Evolutionary conservation across 2,113 vertebrate genomes (phyloP).

Genomic region (Bettongia penicillata): DNA sequence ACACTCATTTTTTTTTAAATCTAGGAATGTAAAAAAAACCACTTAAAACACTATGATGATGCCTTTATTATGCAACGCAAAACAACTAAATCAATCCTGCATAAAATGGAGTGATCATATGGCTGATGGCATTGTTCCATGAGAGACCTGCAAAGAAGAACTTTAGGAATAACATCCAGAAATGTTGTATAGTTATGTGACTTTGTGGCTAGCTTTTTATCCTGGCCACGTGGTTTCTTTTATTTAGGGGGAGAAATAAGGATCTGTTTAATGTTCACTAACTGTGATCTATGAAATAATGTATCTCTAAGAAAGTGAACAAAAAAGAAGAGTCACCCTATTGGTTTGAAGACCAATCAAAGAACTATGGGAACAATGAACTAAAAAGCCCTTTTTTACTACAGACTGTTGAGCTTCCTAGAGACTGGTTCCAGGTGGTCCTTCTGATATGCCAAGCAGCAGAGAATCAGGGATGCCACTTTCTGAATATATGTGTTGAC

Average conservation of each 20-base stretch:
- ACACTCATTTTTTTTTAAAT: conserved; percentile 49
- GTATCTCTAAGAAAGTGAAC: conserved; percentile 13
- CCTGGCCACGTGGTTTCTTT: conserved; percentile 34
- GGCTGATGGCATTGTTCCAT: conserved; percentile 7
- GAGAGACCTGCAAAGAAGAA: conserved; percentile 1
- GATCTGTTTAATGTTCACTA: conserved; percentile 45
- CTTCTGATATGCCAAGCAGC: neutral
- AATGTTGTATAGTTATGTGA: neutral
- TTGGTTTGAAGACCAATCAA: conserved; percentile 43
- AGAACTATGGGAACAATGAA: conserved; percentile 24
- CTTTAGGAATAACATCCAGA: conserved; percentile 26
- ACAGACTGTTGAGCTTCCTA: conserved; percentile 13
- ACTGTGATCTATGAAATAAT: neutral
- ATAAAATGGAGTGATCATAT: conserved; percentile 53
- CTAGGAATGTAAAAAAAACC: conserved; percentile 29
- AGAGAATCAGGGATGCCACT: neutral
- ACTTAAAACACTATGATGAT: conserved; percentile 11
- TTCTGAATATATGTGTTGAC: neutral
- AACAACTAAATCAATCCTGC: conserved; percentile 32
- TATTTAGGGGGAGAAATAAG: neutral
- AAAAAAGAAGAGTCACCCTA: neutral
- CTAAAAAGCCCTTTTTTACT: conserved; percentile 3
- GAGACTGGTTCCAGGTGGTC: neutral
- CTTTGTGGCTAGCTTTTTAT: conserved; percentile 15
- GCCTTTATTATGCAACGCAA: conserved; percentile 22